phyloP scores from a whole-genome alignment of 2,797 vertebrate species.

The Epinephelus awoara region DNA sequence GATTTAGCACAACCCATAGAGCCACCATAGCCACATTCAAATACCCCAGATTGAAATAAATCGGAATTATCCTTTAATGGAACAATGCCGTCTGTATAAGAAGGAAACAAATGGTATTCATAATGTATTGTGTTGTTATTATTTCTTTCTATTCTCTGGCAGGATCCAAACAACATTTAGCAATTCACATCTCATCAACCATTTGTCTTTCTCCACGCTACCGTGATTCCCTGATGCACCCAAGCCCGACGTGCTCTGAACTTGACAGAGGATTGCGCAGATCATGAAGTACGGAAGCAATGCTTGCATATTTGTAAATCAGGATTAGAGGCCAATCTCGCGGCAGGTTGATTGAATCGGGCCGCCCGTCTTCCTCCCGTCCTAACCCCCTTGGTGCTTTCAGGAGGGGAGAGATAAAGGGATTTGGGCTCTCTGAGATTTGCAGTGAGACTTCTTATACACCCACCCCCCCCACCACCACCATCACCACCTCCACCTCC shows the following conservation, averaged over 20 bases:
- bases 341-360: constrained; percentile 82
- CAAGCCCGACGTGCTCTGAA: constrained; percentile 35
- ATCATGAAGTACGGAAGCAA: constrained; percentile 50
- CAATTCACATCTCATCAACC: constrained; percentile 6
- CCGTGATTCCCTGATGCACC: constrained; percentile 26
- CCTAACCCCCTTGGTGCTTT: constrained; percentile 81
- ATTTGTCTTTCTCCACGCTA: constrained; percentile 16
- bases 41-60: constrained; percentile 1
- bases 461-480: background rate
- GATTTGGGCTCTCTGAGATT: constrained; percentile 82
- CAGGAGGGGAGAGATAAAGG: constrained; percentile 83
- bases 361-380: constrained; percentile 71
- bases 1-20: background rate
- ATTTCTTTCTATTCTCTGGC: background rate
- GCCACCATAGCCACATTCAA: background rate
- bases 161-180: constrained; percentile 4
- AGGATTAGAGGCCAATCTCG: constrained; percentile 81
- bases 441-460: constrained; percentile 76
- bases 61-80: background rate
- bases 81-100: background rate
- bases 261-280: constrained; percentile 67
- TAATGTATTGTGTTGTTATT: background rate
- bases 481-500: constrained; percentile 25
- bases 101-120: background rate
- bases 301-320: constrained; percentile 83